Evolutionary conservation across 1,140 invertebrate genomes (phyloP).

Genomic region (Lamellibrachia luymesi): DNA sequence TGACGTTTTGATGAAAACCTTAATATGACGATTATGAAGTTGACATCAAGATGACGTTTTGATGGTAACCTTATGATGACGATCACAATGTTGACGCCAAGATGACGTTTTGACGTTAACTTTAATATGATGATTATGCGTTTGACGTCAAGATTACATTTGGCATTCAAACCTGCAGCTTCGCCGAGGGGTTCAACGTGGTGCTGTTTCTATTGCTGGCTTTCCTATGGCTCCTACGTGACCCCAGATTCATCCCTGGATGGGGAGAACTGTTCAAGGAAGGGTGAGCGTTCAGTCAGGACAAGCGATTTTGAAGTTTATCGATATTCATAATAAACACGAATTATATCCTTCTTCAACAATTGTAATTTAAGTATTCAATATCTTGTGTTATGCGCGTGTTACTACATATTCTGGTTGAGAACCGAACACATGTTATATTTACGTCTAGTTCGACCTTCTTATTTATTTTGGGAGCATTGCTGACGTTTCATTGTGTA

Average conservation of each 20-base stretch:
- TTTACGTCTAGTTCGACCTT: too few relatives aligned
- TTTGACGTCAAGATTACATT: not conserved
- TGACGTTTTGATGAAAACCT: too few relatives aligned
- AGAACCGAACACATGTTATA: not conserved
- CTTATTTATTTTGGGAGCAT: too few relatives aligned
- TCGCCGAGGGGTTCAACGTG: conserved; percentile 61
- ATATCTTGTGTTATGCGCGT: too few relatives aligned
- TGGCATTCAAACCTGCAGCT: conserved; percentile 4
- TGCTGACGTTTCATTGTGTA: too few relatives aligned
- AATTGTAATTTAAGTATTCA: too few relatives aligned
- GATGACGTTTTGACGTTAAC: too few relatives aligned
- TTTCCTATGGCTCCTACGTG: conserved; percentile 83
- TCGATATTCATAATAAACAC: not conserved
- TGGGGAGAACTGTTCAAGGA: conserved; percentile 59
- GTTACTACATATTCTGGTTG: not conserved
- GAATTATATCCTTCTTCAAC: not conserved
- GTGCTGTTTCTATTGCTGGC: conserved; percentile 75
- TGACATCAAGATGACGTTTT: too few relatives aligned
- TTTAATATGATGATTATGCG: too few relatives aligned
- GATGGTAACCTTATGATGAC: too few relatives aligned
- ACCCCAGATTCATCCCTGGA: conserved; percentile 78
- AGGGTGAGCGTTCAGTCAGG: not conserved
- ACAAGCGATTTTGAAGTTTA: not conserved
- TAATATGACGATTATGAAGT: too few relatives aligned
- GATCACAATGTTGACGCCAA: too few relatives aligned